A percentile compares a stretch with the other conserved stretches of the same genome.
These are phyloP conservation scores for Cremastinae sp. DNA, from an alignment of 2,888 invertebrate genomes.

Conservation along the genomic window DNA sequence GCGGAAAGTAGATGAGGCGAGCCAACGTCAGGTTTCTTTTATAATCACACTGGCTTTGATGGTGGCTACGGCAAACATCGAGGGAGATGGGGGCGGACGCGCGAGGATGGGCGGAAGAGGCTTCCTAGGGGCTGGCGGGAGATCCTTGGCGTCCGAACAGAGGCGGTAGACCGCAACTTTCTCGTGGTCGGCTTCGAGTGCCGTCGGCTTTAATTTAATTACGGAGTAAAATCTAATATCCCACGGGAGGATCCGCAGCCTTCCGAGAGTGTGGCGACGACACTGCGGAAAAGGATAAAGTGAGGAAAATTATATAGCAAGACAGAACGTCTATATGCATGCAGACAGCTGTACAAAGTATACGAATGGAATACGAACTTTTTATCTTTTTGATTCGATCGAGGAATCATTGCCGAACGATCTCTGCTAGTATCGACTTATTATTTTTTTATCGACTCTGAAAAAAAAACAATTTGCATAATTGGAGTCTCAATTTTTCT, in stretches of 20 bases:
- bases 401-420: too few species aligned
- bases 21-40: constrained; percentile 40
- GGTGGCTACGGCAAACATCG: constrained; percentile 36
- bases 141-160: constrained; percentile 43
- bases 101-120: background rate
- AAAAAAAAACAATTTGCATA: too few species aligned
- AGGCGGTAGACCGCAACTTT: constrained; percentile 68
- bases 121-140: background rate
- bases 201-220: constrained; percentile 71
- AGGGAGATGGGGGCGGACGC: too few species aligned
- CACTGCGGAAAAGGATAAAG: constrained; percentile 38
- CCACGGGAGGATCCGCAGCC: constrained; percentile 60
- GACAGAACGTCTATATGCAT: constrained; percentile 7
- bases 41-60: constrained; percentile 24
- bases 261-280: constrained; percentile 46
- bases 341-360: background rate
- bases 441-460: too few species aligned
- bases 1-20: background rate
- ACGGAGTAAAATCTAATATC: constrained; percentile 69
- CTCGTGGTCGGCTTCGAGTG: constrained; percentile 60
- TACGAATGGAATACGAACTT: background rate
- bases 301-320: constrained; percentile 31
- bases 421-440: too few species aligned
- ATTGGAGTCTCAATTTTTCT: too few species aligned
- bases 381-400: too few species aligned